Evolutionary conservation across 2,113 vertebrate genomes (phyloP), one percentile per base, ranked within the genome.

Genomic region (rat (Rattus norvegicus)): DNA sequence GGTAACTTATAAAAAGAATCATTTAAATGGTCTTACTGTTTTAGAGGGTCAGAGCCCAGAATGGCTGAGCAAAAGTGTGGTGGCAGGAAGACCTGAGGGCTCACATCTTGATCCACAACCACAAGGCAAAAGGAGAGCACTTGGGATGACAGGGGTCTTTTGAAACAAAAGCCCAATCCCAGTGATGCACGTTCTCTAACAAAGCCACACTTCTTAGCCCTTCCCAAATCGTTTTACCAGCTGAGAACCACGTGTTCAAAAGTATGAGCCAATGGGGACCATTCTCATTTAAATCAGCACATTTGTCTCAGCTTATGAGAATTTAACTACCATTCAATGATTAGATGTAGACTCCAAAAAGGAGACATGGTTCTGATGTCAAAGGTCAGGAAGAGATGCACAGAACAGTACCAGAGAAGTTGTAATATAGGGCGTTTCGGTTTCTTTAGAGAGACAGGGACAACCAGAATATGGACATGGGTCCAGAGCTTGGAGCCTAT

Each of bases 401-500:
- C 0, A 5, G 22, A 70, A 9, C 22, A 3, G 13, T 4, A 22
- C 28, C 24, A 0, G 11, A 36, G 26, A 52, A 88, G 22, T 28
- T 75, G 0, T 65, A 13, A 28, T 43, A 33, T 8, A 61, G 61
- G 24, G 4, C 13, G 11, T 54, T 52, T 79, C 3, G 3, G 7
- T 5, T 67, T 87, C 70, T 85, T 89, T 13, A 14, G 26, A 63
- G 88, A 81, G 63, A 72, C 1, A 39, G 36, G 11, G 10, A 7
- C 7, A 54, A 65, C 22, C 39, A 0, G 0, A 52, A 36, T 17
- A 10, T 52, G 33, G 52, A 49, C 77, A 63, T 3, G n/a, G 28
- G 28, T 2, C 11, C 36, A 61, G 81, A 63, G 47, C 63, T 52
- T 36, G n/a, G 56, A 61, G 26, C 4, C 56, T 52, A 56, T 49